Base-by-base conservation (phyloP, 1,140 invertebrate genomes). In the Triops longicaudatus region DNA sequence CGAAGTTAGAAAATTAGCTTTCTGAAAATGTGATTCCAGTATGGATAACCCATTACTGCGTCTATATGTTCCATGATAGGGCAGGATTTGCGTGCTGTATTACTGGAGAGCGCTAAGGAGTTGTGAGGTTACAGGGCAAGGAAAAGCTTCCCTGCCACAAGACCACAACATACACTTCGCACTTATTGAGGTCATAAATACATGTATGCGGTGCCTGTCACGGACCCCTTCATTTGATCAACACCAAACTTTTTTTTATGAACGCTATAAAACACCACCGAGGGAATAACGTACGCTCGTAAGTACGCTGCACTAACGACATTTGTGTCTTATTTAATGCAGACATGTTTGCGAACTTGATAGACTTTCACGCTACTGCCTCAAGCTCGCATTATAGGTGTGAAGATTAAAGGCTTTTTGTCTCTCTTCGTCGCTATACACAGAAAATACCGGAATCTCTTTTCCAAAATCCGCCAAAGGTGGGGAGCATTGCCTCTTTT, bases 191-290 rank as follows among this genome's bases (percentile, higher is more conserved):
- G 50, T 0, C 22, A 63, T 63, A 63, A 63, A 63, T 63, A 63
- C 50, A 63, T 22, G 50, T 63, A 63, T 63, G 50, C 50, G 50
- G 50, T 63, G 14, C 50, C 50, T 63, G 50, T 63, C 50, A 63
- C 50, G 50, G 50, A 17, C 50, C 50, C 50, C 50, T 63, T 63
- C 50, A 63, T 63, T 63, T 63, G 50, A 63, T 63, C 50, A 63
- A 63, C 17, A 63, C 50, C 50, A 6, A 63, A 63, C 50, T 63
- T 63, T 63, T 63, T 63, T 63, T 63, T 63, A 63, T 63, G 10
- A 63, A 63, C 17, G 14, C 50, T 17, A 63, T 63, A 63, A 63
- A 63, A 63, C 50, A 63, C 50, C 50, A 9, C 50, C 14, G 22
- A 14, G 50, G 50, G 50, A 63, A n/a, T 63, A 63, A 10, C n/a